Evolutionary conservation across 2,113 vertebrate species (phyloP).

Genomic region (Dipodomys spectabilis): DNA sequence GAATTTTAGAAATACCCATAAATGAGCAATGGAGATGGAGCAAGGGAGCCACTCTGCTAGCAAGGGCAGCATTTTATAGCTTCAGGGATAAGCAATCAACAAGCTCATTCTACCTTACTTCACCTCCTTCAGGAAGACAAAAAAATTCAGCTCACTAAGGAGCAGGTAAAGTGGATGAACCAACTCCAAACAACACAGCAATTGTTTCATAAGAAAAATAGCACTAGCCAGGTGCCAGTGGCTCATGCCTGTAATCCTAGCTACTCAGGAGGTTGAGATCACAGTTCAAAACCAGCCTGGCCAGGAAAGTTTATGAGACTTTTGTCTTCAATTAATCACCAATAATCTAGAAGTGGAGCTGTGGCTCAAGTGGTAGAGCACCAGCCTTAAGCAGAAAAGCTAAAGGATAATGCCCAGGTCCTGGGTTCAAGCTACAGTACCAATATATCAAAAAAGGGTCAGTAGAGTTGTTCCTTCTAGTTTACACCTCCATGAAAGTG

Average conservation of each 20-base stretch:
- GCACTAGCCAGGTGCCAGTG: too few species aligned
- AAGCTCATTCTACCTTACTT: not conserved
- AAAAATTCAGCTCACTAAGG: not conserved
- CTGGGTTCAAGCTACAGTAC: too few species aligned
- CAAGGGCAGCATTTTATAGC: not conserved
- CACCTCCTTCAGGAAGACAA: not conserved
- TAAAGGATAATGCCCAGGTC: too few species aligned
- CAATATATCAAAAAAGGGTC: too few species aligned
- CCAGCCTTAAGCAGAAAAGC: too few species aligned
- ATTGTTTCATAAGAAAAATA: not conserved
- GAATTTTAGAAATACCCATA: not conserved
- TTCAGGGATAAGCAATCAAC: not conserved
- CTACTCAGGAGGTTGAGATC: too few species aligned
- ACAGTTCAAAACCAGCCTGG: too few species aligned
- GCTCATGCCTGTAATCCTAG: too few species aligned
- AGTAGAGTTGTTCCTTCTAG: not conserved
- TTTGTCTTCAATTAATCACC: too few species aligned
- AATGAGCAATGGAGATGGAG: not conserved
- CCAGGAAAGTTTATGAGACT: too few species aligned
- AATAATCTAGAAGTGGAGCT: too few species aligned
- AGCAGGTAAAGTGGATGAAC: not conserved
- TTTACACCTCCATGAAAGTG: not conserved
- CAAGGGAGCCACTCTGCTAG: not conserved
- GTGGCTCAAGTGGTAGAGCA: too few species aligned
- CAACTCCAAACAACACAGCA: not conserved